phyloP scores from a whole-genome alignment of 2,797 vertebrate genomes.

The Champsocephalus gunnari region DNA sequence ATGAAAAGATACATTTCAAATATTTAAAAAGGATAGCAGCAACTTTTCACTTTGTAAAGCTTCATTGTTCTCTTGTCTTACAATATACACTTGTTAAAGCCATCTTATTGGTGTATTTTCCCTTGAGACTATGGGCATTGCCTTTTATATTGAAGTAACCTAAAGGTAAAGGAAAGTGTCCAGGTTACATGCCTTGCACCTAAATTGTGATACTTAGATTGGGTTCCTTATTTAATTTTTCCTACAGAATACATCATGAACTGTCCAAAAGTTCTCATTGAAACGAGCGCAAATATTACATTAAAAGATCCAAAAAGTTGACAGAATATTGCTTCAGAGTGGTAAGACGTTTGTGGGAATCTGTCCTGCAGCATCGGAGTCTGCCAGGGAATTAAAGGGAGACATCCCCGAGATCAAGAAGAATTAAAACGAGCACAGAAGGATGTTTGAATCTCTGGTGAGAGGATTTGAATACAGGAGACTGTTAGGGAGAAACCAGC shows the following conservation, averaged over 20 bases:
- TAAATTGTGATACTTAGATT: too few species aligned
- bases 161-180: too few species aligned
- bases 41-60: too few species aligned
- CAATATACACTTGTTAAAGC: too few species aligned
- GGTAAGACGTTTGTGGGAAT: constrained; percentile 39
- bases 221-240: background rate
- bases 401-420: constrained; percentile 64
- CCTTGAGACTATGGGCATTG: too few species aligned
- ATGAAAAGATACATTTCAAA: too few species aligned
- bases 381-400: constrained; percentile 56
- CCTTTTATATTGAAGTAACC: too few species aligned
- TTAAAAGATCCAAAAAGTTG: constrained; percentile 57
- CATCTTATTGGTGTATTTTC: too few species aligned
- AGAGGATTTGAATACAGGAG: constrained; percentile 39
- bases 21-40: too few species aligned
- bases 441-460: constrained; percentile 51
- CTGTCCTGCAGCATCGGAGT: constrained; percentile 54
- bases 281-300: constrained; percentile 61
- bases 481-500: constrained; percentile 29
- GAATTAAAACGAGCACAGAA: constrained; percentile 61
- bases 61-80: too few species aligned
- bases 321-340: constrained; percentile 43
- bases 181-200: too few species aligned
- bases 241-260: constrained; percentile 15
- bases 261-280: constrained; percentile 26